A percentile compares a stretch with the other conserved stretches of the same genome.
These are phyloP conservation scores for Oeneis ivallda DNA, from an alignment of 2,888 invertebrate genomes.

Conservation along the genomic window DNA sequence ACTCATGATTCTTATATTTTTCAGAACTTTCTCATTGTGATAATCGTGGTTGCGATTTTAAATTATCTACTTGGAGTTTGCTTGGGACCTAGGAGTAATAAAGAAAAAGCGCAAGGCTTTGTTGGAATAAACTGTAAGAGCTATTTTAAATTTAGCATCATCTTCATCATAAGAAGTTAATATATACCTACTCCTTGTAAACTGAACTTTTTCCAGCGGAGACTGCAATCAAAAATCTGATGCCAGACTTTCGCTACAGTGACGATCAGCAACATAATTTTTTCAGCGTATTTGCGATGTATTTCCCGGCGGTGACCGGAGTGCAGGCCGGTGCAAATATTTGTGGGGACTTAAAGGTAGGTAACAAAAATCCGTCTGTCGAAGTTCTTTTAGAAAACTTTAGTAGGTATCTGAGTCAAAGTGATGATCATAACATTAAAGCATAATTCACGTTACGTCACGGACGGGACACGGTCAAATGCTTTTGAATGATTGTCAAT, in stretches of 20 bases:
- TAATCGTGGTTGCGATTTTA: conserved; percentile 92
- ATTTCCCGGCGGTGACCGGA: conserved; percentile 99
- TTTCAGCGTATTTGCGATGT: conserved; percentile 97
- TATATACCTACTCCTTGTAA: no score
- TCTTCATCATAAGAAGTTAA: no score
- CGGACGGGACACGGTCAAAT: no score
- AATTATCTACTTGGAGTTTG: conserved; percentile 94
- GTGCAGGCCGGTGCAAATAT: conserved; percentile 98
- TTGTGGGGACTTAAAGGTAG: conserved; percentile 95
- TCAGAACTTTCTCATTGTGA: conserved; percentile 91
- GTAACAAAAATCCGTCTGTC: no score
- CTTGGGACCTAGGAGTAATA: conserved; percentile 84
- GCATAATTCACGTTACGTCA: no score
- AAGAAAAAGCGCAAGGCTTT: conserved; percentile 86
- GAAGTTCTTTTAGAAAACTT: no score
- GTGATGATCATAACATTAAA: no score
- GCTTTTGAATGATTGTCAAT: no score
- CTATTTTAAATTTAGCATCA: no score
- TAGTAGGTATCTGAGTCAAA: no score
- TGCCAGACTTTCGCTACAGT: conserved; percentile 85
- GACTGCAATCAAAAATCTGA: conserved; percentile 71
- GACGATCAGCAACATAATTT: conserved; percentile 89
- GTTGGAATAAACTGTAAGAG: conserved; percentile 75
- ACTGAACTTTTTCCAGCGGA: conserved; percentile 74
- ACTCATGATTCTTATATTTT: no score